phyloP scores from a whole-genome alignment of 2,797 vertebrate genomes.

The Spinus olivaceus region DNA sequence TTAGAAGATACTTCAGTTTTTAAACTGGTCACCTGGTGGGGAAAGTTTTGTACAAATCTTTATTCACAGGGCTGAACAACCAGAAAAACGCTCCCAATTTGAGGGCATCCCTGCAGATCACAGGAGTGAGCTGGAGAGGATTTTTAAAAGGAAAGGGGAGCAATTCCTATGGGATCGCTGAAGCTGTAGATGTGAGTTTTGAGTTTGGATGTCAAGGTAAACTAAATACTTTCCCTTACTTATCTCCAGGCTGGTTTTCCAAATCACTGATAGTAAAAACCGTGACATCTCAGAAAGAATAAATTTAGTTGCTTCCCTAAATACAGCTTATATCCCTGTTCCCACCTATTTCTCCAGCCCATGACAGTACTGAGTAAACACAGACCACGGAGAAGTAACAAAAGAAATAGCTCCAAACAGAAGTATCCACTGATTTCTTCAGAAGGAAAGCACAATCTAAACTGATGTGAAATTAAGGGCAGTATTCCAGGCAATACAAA shows the following conservation, averaged over 20 bases:
- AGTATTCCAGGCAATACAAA: not conserved
- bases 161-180: not conserved
- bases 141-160: not conserved
- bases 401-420: not conserved
- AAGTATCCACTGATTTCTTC: not conserved
- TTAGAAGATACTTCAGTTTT: not conserved
- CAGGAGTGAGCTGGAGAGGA: not conserved
- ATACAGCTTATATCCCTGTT: not conserved
- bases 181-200: not conserved
- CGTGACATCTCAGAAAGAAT: not conserved
- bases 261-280: not conserved
- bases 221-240: not conserved
- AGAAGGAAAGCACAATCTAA: not conserved
- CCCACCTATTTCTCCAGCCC: not conserved
- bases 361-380: not conserved
- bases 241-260: not conserved
- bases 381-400: not conserved
- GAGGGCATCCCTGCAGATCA: not conserved
- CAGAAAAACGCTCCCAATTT: not conserved
- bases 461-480: too few species aligned
- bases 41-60: not conserved
- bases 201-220: not conserved
- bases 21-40: not conserved
- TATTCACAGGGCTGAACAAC: not conserved
- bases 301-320: not conserved